Base-by-base conservation (phyloP, 1,140 invertebrate genomes). In the Tenebrio molitor region DNA sequence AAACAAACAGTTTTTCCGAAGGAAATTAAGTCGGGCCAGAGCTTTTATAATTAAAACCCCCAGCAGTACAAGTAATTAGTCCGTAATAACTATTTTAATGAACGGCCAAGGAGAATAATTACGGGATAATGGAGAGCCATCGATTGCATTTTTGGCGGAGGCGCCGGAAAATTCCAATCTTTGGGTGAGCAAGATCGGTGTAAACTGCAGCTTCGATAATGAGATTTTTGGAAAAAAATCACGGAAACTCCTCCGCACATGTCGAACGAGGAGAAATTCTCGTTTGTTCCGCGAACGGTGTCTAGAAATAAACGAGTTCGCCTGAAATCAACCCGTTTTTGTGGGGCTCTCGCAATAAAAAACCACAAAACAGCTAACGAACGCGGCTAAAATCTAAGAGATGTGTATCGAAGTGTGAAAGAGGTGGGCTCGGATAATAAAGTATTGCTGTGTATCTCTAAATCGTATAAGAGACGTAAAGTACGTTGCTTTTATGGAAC, bases 61-160 rank as follows among this genome's bases (percentile, higher is more conserved):
- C 7, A 33, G 50, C 21, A 25, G 50, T 34, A 29, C 50, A 29
- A 25, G 50, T 44, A 66, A 66, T 66, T 66, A 66, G 16, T 15
- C 23, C 25, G 36, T 42, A 66, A 66, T 44, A 64, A 42, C 63
- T 29, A 66, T 66, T 66, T 44, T 66, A 66, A 66, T 66, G 36
- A 44, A 66, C 12, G 25, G n/a, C 15, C 8, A 62, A 62, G n/a
- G n/a, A n/a, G 17, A 66, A 66, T 23, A 19, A 66, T 66, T 44
- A 39, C 39, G 21, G 0, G 2, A 36, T 64, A 36, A 64, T 36
- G 53, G 23, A 64, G 10, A 17, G 14, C 6, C 12, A 39, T 66
- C 64, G 64, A 42, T 66, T 66, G 36, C n/a, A 21, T 66, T 44
- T 58, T 58, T 58, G 50, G 50, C 12, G 50, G 50, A 58, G 50